phyloP scores from a whole-genome alignment of 2,888 invertebrate species.

The Drosophila quinaria region DNA sequence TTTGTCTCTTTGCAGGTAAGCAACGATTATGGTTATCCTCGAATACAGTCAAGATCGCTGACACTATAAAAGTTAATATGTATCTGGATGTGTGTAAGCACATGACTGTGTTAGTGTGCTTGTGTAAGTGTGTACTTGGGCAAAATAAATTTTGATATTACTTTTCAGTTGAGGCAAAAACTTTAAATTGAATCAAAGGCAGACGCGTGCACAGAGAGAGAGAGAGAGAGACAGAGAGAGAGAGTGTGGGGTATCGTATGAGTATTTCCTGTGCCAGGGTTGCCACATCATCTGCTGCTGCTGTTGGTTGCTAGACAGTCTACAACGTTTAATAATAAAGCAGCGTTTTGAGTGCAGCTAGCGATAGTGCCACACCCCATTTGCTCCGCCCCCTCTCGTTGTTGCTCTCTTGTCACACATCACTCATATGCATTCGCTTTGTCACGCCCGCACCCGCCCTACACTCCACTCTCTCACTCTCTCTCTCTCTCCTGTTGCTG shows the following conservation, averaged over 20 bases:
- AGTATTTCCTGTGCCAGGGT: conserved; percentile 29
- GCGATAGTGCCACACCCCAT: neutral
- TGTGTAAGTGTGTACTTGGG: conserved; percentile 35
- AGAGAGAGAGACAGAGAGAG: neutral
- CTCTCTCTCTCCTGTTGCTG: conserved; percentile 18
- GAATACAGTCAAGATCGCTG: conserved; percentile 15
- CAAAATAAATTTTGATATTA: conserved; percentile 63
- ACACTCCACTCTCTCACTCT: no score
- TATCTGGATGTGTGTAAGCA: neutral
- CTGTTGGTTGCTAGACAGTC: conserved; percentile 3
- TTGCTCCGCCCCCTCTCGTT: neutral
- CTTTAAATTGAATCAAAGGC: conserved; percentile 74
- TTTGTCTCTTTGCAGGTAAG: conserved; percentile 71
- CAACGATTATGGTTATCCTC: conserved; percentile 41
- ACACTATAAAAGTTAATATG: conserved; percentile 12
- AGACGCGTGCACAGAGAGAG: conserved; percentile 12
- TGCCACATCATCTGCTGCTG: conserved; percentile 14
- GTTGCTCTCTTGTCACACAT: conserved; percentile 63
- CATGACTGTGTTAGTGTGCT: conserved; percentile 5
- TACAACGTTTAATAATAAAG: conserved; percentile 54
- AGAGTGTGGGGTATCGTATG: neutral
- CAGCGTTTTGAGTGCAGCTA: conserved; percentile 24
- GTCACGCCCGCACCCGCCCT: conserved; percentile 23
- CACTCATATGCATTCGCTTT: conserved; percentile 65
- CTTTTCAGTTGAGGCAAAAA: conserved; percentile 38